Base-by-base conservation (phyloP, 2,113 vertebrate genomes). In the Hippocampus guttulatus region DNA sequence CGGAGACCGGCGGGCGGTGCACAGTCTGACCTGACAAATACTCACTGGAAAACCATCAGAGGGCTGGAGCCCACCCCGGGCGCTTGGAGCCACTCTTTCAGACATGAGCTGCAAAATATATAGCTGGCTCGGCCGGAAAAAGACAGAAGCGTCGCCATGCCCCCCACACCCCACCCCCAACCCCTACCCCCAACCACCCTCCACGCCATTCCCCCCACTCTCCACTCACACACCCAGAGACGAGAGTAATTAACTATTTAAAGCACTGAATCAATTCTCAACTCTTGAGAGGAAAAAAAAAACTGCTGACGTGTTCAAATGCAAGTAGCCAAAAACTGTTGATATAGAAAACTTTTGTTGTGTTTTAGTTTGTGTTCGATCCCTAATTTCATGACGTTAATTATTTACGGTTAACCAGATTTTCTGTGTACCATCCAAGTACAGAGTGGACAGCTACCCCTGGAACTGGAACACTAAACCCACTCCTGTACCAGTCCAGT, bases 11-110 rank as follows among this genome's bases (percentile, higher is more conserved):
- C 93, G 93, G 93, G 93, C 93, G 93, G 94, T 91, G 91, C 92
- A 94, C 93, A 92, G 93, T 93, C 92, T 94, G 94, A 93, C 93
- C 94, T 93, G 93, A 95, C 93, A 94, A 95, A 94, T 94, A 94
- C 94, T 94, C 93, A 89, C 93, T 94, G 94, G 94, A 94, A 94
- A 94, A 93, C 92, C 93, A 94, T 92, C 93, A 93, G 92, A 93
- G 92, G 91, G 90, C 76, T 83, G 85, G 88, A 93, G 92, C 93
- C 93, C 91, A 93, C 92, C 92, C 93, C 92, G 77, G 88, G 92
- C 82, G 94, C 92, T 89, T 92, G 93, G 92, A 94, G 94, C 92
- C 94, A 91, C 92, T 90, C 91, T 92, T 90, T 92, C 92, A 91
- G 89, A 93, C 93, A 93, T 87, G 89, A 91, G 88, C 90, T 88